Evolutionary conservation across 2,888 invertebrate species (phyloP).

Genomic region (Cryptus viduatorius): DNA sequence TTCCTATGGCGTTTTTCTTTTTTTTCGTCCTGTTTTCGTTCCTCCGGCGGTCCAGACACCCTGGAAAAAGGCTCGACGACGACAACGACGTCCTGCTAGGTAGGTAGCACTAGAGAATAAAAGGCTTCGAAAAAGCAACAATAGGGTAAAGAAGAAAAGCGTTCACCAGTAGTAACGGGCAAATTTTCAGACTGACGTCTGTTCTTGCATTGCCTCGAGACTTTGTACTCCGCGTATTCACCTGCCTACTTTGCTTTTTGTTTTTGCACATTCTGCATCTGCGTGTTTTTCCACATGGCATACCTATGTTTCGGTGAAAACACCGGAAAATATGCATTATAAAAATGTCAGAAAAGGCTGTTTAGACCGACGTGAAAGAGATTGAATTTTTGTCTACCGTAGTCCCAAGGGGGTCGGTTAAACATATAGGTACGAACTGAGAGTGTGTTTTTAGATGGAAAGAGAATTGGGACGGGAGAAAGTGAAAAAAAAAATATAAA

Average conservation of each 20-base stretch:
- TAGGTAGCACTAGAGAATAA: conserved; percentile 10
- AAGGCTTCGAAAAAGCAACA: conserved; percentile 15
- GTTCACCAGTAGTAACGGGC: conserved; percentile 4
- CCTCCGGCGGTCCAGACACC: conserved; percentile 5
- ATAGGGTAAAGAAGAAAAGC: conserved; percentile 26
- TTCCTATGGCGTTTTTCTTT: conserved; percentile 2
- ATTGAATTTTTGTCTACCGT: conserved; percentile 68
- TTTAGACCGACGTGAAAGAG: conserved; percentile 66
- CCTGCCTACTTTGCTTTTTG: conserved; percentile 15
- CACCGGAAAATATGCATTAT: conserved; percentile 66
- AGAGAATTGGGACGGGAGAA: conserved; percentile 21
- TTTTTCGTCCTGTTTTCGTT: conserved; percentile 21
- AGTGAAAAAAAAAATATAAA: conserved; percentile 13
- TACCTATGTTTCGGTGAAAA: conserved; percentile 46
- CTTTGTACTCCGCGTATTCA: conserved; percentile 46
- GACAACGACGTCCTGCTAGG: conserved; percentile 25
- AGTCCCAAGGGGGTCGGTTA: conserved; percentile 52
- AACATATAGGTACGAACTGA: conserved; percentile 34
- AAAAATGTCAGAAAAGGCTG: conserved; percentile 67
- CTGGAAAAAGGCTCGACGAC: conserved; percentile 26
- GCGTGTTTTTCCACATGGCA: background rate
- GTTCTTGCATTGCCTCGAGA: conserved; percentile 30
- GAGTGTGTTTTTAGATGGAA: conserved; percentile 15
- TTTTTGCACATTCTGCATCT: background rate
- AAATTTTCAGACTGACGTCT: background rate